These are phyloP conservation scores for Drosophila borborema DNA, from an alignment of 2,888 invertebrate species.

Conservation along the genomic window DNA sequence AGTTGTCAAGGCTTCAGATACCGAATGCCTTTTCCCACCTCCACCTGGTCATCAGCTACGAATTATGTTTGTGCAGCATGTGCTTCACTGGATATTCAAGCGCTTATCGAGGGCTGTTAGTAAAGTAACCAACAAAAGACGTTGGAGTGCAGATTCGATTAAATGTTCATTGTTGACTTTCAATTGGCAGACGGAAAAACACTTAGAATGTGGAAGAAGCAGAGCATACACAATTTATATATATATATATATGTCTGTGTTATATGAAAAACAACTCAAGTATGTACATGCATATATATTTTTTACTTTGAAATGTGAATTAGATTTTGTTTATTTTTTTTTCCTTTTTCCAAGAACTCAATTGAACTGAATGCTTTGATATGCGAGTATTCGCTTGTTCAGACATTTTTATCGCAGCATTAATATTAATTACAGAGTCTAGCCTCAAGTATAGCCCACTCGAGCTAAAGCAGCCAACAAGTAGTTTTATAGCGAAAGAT, in stretches of 20 bases:
- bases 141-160: background rate
- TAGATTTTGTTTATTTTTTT: too few relatives aligned
- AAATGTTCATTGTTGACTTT: background rate
- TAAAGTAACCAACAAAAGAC: background rate
- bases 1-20: constrained; percentile 78
- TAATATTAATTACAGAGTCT: background rate
- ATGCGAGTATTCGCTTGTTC: too few relatives aligned
- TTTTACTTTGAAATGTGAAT: too few relatives aligned
- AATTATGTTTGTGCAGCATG: constrained; percentile 41
- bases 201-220: too few relatives aligned
- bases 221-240: too few relatives aligned
- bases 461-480: background rate
- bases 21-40: constrained; percentile 12
- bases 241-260: too few relatives aligned
- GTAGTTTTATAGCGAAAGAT: background rate
- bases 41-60: constrained; percentile 29
- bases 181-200: too few relatives aligned
- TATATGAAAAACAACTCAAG: too few relatives aligned
- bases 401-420: background rate
- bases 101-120: constrained; percentile 24
- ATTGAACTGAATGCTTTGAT: too few relatives aligned
- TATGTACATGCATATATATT: too few relatives aligned
- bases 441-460: background rate
- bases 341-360: too few relatives aligned
- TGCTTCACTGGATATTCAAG: constrained; percentile 37